phyloP scores from a whole-genome alignment of 2,888 invertebrate species.

The Nomada flava region DNA sequence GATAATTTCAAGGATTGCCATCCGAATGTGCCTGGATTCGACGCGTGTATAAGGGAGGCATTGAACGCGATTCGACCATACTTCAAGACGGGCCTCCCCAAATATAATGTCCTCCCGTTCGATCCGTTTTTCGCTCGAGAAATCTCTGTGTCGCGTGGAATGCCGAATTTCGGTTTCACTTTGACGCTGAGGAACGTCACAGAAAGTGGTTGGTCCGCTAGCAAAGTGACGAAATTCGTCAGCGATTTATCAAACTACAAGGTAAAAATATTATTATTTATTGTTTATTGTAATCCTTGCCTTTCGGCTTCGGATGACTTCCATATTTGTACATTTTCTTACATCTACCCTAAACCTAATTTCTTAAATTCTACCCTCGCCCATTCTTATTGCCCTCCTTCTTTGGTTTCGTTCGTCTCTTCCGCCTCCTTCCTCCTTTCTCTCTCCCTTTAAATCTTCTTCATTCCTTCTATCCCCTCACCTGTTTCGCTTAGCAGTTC shows the following conservation, averaged over 20 bases:
- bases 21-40: constrained; percentile 87
- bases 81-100: constrained; percentile 90
- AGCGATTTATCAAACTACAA: constrained; percentile 80
- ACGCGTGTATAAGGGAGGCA: constrained; percentile 89
- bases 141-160: constrained; percentile 87
- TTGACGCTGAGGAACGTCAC: constrained; percentile 90
- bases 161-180: constrained; percentile 88
- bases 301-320: too few relatives aligned
- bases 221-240: constrained; percentile 91
- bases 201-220: constrained; percentile 91
- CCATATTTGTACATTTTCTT: too few relatives aligned
- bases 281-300: too few relatives aligned
- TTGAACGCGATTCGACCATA: constrained; percentile 90
- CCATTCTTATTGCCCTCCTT: too few relatives aligned
- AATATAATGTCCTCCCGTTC: constrained; percentile 90
- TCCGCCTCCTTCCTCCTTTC: too few relatives aligned
- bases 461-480: too few relatives aligned
- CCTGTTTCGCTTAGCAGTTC: too few relatives aligned
- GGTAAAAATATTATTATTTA: constrained; percentile 62
- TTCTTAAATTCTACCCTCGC: too few relatives aligned
- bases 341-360: too few relatives aligned
- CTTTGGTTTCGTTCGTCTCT: too few relatives aligned
- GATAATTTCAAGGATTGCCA: constrained; percentile 87
- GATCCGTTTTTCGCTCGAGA: constrained; percentile 91
- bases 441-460: too few relatives aligned